Evolutionary conservation across 2,113 vertebrate species (phyloP).

Genomic region (Aspidoscelis tigris): DNA sequence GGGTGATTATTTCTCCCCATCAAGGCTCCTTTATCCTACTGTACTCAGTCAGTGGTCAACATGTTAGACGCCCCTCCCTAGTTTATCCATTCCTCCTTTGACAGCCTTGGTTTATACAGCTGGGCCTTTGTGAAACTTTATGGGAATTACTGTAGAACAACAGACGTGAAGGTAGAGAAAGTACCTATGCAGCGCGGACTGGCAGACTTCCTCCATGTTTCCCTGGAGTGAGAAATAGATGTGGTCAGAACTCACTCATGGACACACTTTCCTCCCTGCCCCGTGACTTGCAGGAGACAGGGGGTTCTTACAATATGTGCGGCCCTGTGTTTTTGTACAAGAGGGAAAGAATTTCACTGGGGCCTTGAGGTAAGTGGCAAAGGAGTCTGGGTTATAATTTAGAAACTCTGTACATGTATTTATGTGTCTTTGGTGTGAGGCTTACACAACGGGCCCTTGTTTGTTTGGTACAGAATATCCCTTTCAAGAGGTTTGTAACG

Average conservation of each 20-base stretch:
- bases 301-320: background rate
- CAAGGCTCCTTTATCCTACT: slow-evolving; percentile 78
- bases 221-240: background rate
- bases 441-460: background rate
- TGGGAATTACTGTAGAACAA: slow-evolving; percentile 48
- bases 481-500: background rate
- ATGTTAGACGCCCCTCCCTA: slow-evolving; percentile 73
- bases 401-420: background rate
- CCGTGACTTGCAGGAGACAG: slow-evolving; percentile 24
- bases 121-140: slow-evolving; percentile 75
- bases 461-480: background rate
- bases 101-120: slow-evolving; percentile 88
- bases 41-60: slow-evolving; percentile 74
- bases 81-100: slow-evolving; percentile 69
- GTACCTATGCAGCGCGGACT: slow-evolving; percentile 40
- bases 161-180: slow-evolving; percentile 51
- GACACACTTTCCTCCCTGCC: background rate
- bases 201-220: background rate
- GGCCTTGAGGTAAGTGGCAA: slow-evolving; percentile 20
- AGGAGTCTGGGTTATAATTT: background rate
- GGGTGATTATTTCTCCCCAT: slow-evolving; percentile 85
- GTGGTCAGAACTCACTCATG: slow-evolving; percentile 14
- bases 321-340: slow-evolving; percentile 25
- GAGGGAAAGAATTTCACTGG: background rate
- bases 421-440: background rate